Base-by-base conservation (phyloP, 2,888 invertebrate genomes). In the Tenthredo distinguenda region DNA sequence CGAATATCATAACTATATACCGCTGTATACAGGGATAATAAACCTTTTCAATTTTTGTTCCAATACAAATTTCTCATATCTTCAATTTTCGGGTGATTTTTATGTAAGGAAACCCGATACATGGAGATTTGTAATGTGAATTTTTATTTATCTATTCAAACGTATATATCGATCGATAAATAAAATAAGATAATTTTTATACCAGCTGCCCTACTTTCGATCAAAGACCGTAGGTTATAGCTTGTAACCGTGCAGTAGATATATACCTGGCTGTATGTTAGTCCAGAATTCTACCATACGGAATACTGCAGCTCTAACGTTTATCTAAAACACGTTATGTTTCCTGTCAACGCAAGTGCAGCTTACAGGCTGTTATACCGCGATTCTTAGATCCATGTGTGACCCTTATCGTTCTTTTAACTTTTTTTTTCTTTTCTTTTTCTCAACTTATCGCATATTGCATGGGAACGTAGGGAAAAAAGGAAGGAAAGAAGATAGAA, bases 301-400 rank as follows among this genome's bases (percentile, higher is more conserved):
- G 21, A 62, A 62, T 26, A 26, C 26, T 58, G 21, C n/a, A 58
- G 21, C 12, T 10, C 26, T 26, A 58, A 62, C 3, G 62, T 62
- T 62, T 62, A 62, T 62, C 62, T 62, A 21, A 62, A 62, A 62
- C 62, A 62, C 62, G 62, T 62, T 62, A 62, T 62, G 62, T 62
- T 62, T 62, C 62, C 62, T 62, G 62, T 62, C 62, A 62, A 26
- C 26, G 26, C 12, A 10, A 62, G 62, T 62, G 21, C 10, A 47
- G 47, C 62, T n/a, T n/a, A 62, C 21, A 62, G 62, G 1, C 10
- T 26, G 21, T 21, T 12, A 10, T 62, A 21, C 26, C 26, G 26
- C 62, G 26, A 62, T 62, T 55, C 55, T 7, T 26, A 62, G 62
- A 62, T 55, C n/a, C 5, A n/a, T 62, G 62, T 62, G 21, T 62